Base-by-base conservation (phyloP, 2,888 invertebrate species). In the Eulithis testata region DNA sequence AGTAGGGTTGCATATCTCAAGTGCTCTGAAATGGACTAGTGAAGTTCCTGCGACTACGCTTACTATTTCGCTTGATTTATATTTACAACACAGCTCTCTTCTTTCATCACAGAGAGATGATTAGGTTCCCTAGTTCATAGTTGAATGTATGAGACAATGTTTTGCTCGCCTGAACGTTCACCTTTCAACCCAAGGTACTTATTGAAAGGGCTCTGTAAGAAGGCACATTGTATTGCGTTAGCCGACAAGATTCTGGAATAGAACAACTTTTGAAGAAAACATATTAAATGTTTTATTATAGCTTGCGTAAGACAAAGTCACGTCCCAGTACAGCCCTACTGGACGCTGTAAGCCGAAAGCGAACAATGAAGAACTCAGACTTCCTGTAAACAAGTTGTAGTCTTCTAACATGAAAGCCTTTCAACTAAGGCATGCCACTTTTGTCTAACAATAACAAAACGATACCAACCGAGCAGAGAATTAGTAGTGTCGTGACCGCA, bases 401-500 rank as follows among this genome's bases (percentile, higher is more conserved):
- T 50, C 31, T 45, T 52, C 4, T 56, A 43, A 47, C 55, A 69
- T 68, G 67, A 71, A 71, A 71, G 68, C 66, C 71, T 73, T 75
- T 73, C 70, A 74, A 63, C 49, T 49, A 62, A 66, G 52, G 44
- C 44, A 70, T 70, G 68, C 70, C 68, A 72, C 63, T 56, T 62
- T 65, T 65, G 66, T 67, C 9, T 5, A 11, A 40, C 60, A 65
- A 66, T 63, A 70, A 68, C 68, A 54, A 36, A 43, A 52, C 56
- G 51, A 14, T 54, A 52, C 63, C 1, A 53, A 53, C 43, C 27
- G 61, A 69, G 49, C 36, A 47, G 56, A 55, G 62, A 71, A 70
- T 71, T 70, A 70, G 63, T 76, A 76, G 76, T 80, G 79, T 76
- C 72, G 63, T 59, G 53, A 12, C 37, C 2, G 21, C 21, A 2